Percentiles rank a stretch among this genome's conserved stretches.
phyloP scores from a whole-genome alignment of 2,888 invertebrate species.

The Arenicola marina region DNA sequence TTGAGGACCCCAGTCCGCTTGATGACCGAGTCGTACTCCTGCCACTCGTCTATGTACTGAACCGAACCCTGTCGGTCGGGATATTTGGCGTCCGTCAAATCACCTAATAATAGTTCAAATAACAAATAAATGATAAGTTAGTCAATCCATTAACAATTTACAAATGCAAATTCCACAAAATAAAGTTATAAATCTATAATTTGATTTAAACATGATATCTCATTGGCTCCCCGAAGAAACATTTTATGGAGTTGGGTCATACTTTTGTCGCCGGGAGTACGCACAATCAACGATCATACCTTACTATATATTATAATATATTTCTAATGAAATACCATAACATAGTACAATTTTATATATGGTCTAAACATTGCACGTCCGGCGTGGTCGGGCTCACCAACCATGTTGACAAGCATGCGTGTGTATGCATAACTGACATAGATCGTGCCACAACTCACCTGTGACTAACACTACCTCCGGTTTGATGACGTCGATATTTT shows the following conservation, averaged over 20 bases:
- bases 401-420: too few species aligned
- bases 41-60: conserved; percentile 83
- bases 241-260: not conserved
- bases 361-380: not conserved
- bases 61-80: conserved; percentile 78
- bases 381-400: too few species aligned
- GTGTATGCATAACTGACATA: too few species aligned
- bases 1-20: conserved; percentile 71
- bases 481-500: conserved; percentile 76
- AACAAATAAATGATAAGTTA: not conserved
- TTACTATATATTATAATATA: not conserved
- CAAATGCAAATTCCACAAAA: not conserved
- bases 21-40: conserved; percentile 74
- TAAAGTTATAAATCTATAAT: not conserved
- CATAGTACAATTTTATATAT: not conserved
- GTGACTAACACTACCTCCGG: conserved; percentile 81
- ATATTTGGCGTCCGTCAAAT: conserved; percentile 86
- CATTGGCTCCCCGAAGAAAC: not conserved
- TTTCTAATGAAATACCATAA: not conserved
- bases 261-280: not conserved
- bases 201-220: not conserved
- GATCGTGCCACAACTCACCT: too few species aligned
- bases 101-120: conserved; percentile 68
- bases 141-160: not conserved
- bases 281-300: not conserved